Percentiles rank a stretch among this genome's conserved stretches.
These are phyloP conservation scores for Pseudanteris insignis DNA, from an alignment of 2,888 invertebrate species.

Conservation along the genomic window DNA sequence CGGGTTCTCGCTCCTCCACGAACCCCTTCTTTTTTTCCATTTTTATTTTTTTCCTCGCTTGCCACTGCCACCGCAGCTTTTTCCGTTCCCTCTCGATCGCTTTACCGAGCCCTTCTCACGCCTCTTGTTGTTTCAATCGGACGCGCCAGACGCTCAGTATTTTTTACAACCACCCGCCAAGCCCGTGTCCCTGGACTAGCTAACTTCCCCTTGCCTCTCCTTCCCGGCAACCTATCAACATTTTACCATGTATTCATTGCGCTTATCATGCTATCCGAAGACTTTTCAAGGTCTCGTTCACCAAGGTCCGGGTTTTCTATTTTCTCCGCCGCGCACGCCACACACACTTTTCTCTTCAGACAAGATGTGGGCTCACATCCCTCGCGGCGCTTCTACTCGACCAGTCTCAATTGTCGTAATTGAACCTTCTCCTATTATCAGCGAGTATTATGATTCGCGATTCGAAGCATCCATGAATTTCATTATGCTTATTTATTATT, in stretches of 20 bases:
- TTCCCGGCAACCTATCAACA: not conserved
- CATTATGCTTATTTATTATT: too few species aligned
- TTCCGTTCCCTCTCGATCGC: too few species aligned
- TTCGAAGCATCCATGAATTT: too few species aligned
- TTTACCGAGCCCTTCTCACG: too few species aligned
- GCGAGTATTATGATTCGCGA: too few species aligned
- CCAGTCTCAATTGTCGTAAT: too few species aligned
- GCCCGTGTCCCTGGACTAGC: not conserved
- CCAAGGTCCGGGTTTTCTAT: constrained; percentile 38
- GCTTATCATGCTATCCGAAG: constrained; percentile 19
- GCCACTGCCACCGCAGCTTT: too few species aligned
- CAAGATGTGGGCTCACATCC: too few species aligned
- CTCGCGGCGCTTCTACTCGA: too few species aligned
- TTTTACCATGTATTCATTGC: not conserved
- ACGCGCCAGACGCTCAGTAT: constrained; percentile 3
- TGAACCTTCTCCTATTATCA: too few species aligned
- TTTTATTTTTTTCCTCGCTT: not conserved
- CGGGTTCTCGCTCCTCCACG: constrained; percentile 1
- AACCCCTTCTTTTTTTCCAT: not conserved
- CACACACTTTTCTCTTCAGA: not conserved
- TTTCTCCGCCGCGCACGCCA: constrained; percentile 6
- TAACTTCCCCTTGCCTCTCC: constrained; percentile 10
- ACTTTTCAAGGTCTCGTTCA: constrained; percentile 44
- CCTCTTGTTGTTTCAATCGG: constrained; percentile 17
- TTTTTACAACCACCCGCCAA: too few species aligned